phyloP scores from a whole-genome alignment of 2,113 vertebrate species.

The Pangasianodon gigas region DNA sequence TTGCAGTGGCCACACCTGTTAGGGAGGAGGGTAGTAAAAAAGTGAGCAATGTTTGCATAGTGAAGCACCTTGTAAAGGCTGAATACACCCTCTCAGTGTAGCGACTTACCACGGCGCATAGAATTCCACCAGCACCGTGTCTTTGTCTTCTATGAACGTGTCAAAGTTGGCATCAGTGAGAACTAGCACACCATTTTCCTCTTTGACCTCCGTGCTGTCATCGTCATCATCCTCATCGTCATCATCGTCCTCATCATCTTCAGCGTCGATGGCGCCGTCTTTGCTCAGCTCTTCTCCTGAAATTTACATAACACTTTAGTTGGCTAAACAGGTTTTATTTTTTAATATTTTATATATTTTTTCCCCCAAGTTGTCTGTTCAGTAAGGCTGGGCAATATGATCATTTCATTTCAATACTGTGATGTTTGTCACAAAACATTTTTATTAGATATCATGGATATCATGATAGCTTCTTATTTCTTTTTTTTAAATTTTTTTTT shows the following conservation, averaged over 20 bases:
- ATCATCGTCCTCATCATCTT: conserved; percentile 57
- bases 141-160: conserved; percentile 85
- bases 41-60: conserved; percentile 24
- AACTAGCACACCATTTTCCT: conserved; percentile 90
- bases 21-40: background rate
- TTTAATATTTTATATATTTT: background rate
- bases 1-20: conserved; percentile 96
- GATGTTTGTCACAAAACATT: background rate
- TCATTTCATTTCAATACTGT: background rate
- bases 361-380: background rate
- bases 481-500: background rate
- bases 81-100: background rate
- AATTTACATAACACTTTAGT: conserved; percentile 39
- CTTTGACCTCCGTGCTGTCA: conserved; percentile 81
- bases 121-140: conserved; percentile 92
- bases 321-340: background rate
- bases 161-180: conserved; percentile 88
- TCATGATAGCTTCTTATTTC: background rate
- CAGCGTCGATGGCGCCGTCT: conserved; percentile 43
- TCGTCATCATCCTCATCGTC: conserved; percentile 70
- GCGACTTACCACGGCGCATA: conserved; percentile 89
- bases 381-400: background rate
- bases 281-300: conserved; percentile 53
- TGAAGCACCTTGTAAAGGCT: background rate
- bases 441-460: background rate